Evolutionary conservation across 2,888 invertebrate species (phyloP).

Genomic region (Thecophora atra): DNA sequence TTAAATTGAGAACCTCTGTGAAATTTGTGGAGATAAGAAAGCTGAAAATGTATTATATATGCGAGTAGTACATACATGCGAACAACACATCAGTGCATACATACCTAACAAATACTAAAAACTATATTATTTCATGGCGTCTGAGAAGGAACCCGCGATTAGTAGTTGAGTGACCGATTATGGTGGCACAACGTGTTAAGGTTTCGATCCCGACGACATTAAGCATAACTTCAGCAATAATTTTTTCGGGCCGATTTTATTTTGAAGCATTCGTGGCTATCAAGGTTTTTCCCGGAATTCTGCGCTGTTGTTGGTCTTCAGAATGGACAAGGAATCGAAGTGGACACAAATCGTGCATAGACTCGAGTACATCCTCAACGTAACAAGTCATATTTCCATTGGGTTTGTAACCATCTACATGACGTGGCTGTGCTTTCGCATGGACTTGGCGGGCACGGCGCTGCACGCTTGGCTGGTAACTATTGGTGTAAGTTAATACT

Average conservation of each 20-base stretch:
- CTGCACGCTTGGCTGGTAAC: constrained; percentile 62
- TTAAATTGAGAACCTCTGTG: too few relatives aligned
- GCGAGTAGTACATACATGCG: too few relatives aligned
- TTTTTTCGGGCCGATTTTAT: constrained; percentile 23
- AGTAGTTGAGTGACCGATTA: constrained; percentile 53
- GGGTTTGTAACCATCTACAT: constrained; percentile 62
- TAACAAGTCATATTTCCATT: constrained; percentile 61
- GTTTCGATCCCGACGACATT: constrained; percentile 31
- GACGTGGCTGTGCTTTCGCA: constrained; percentile 55
- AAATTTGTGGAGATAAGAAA: constrained; percentile 9
- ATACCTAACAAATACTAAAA: background rate
- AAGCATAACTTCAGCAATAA: constrained; percentile 26
- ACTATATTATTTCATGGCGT: constrained; percentile 7
- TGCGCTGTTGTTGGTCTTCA: constrained; percentile 32
- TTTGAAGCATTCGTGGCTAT: constrained; percentile 30
- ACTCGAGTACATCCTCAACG: constrained; percentile 53
- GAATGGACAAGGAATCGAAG: constrained; percentile 49
- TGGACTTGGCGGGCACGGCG: constrained; percentile 51
- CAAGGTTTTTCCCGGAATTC: constrained; percentile 43
- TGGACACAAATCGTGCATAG: constrained; percentile 46
- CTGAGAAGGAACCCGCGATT: constrained; percentile 25
- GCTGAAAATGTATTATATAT: background rate
- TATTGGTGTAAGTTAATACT: constrained; percentile 57
- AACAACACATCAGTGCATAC: too few relatives aligned
- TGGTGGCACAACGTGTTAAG: constrained; percentile 54